These are phyloP conservation scores for Pelmatolapia mariae DNA, from an alignment of 2,113 vertebrate species.

Conservation along the genomic window DNA sequence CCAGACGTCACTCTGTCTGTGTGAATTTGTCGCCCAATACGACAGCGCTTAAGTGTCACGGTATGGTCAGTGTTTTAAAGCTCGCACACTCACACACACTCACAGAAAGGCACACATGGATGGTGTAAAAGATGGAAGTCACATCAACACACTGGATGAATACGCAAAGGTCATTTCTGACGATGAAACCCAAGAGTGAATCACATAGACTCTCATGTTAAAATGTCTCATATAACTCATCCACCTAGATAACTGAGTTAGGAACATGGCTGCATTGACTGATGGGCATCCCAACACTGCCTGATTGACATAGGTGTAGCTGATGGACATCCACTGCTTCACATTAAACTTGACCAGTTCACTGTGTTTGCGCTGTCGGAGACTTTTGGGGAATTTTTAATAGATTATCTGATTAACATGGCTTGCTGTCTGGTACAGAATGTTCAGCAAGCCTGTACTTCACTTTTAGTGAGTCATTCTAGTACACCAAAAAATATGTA, in stretches of 20 bases:
- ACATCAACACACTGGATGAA: background rate
- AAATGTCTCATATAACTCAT: background rate
- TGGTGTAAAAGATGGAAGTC: background rate
- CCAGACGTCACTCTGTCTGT: background rate
- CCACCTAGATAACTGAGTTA: background rate
- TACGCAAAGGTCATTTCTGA: background rate
- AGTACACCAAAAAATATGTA: background rate
- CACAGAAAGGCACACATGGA: background rate
- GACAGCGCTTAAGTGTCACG: background rate
- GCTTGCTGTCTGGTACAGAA: background rate
- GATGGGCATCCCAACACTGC: background rate
- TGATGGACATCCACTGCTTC: background rate
- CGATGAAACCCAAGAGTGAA: accelerated
- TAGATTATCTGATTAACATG: background rate
- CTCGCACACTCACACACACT: background rate
- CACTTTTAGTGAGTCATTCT: background rate
- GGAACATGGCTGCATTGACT: background rate
- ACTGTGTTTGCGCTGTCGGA: accelerated
- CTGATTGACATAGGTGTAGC: background rate
- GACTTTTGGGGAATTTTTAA: background rate
- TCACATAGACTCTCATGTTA: background rate
- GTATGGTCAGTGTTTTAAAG: background rate
- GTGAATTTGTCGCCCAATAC: background rate
- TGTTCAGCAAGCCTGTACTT: background rate
- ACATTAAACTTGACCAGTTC: background rate